Evolutionary conservation across 2,113 vertebrate species (phyloP).

Genomic region (Kobus ellipsiprymnus): DNA sequence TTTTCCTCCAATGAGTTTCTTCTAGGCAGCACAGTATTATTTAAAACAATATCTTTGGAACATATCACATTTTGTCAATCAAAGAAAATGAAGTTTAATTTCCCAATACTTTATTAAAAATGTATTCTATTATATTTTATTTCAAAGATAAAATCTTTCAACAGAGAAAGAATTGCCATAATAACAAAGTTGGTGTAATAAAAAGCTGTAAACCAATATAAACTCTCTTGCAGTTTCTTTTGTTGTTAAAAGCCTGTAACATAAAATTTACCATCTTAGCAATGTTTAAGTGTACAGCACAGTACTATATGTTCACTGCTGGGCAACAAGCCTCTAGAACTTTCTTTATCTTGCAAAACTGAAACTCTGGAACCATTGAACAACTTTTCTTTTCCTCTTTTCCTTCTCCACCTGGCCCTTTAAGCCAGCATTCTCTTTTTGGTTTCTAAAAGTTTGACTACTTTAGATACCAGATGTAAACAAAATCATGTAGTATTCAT

Average conservation of each 20-base stretch:
- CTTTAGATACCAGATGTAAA: neutral
- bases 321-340: neutral
- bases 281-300: neutral
- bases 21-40: neutral
- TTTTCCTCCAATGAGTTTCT: neutral
- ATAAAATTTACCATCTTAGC: neutral
- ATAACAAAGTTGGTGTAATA: slow-evolving; percentile 47
- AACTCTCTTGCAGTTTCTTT: neutral
- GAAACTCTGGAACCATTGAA: neutral
- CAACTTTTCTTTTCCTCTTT: neutral
- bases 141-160: slow-evolving; percentile 79
- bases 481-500: neutral
- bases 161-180: neutral
- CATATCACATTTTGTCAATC: slow-evolving; percentile 1
- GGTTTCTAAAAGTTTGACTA: neutral
- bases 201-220: slow-evolving; percentile 46
- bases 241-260: neutral
- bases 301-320: too few species aligned
- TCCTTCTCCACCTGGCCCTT: neutral
- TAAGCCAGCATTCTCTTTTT: neutral
- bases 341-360: neutral
- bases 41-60: neutral
- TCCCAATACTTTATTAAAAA: slow-evolving; percentile 81
- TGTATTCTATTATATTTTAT: slow-evolving; percentile 66
- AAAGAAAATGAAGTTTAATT: slow-evolving; percentile 75